Percentiles rank a stretch among this genome's conserved stretches.
These are phyloP conservation scores for Galagoides demidoff DNA, from an alignment of 2,797 vertebrate species.

Conservation along the genomic window DNA sequence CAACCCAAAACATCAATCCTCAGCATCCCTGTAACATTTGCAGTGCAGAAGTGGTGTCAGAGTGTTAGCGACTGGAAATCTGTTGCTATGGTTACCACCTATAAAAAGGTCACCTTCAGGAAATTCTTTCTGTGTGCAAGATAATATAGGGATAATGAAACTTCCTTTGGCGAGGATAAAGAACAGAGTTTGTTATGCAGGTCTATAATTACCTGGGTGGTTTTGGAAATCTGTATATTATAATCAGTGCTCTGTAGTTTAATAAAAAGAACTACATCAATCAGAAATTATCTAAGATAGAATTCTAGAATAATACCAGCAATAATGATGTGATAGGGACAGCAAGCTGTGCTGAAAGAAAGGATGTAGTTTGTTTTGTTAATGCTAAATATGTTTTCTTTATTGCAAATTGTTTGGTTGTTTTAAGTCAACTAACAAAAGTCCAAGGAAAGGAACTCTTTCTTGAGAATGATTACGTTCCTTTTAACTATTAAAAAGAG, in stretches of 20 bases:
- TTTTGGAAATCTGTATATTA: conserved; percentile 68
- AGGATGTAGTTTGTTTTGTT: neutral
- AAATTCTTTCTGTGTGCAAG: conserved; percentile 86
- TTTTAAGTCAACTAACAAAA: conserved; percentile 47
- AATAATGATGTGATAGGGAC: neutral
- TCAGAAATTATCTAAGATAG: conserved; percentile 34
- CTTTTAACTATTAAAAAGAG: neutral
- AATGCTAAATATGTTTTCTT: conserved; percentile 26
- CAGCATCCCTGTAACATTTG: conserved; percentile 73
- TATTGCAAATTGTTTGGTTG: conserved; percentile 31
- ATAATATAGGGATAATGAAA: conserved; percentile 89
- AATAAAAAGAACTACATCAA: conserved; percentile 60
- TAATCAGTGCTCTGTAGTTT: conserved; percentile 60
- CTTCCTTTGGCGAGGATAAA: conserved; percentile 89
- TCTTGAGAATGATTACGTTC: neutral
- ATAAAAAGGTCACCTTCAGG: conserved; percentile 92
- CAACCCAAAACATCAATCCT: conserved; percentile 60
- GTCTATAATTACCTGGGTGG: conserved; percentile 62
- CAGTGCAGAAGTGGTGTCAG: conserved; percentile 79
- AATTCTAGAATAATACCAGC: conserved; percentile 16
- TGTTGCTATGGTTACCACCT: conserved; percentile 89
- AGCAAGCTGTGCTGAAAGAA: neutral
- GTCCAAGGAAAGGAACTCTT: neutral
- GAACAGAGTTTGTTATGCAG: conserved; percentile 86
- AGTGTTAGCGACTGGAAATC: conserved; percentile 77